Percentiles rank a stretch among this genome's conserved stretches.
Conservation (phyloP, 2,888 invertebrate genomes). For the Parnassius glacialis region DNA sequence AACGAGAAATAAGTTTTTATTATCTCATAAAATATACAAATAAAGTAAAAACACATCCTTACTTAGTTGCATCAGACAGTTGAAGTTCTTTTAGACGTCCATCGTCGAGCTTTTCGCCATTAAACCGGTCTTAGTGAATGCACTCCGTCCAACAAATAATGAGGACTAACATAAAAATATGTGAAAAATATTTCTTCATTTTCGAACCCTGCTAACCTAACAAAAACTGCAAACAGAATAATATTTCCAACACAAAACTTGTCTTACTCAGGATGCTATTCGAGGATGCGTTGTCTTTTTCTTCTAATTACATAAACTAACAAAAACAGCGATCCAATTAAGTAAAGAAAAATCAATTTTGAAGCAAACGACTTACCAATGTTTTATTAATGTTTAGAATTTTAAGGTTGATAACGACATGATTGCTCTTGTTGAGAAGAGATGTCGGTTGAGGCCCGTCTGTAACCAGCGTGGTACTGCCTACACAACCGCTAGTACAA, state of each 20-base stretch:
- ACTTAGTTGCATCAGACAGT: slow-evolving; percentile 46
- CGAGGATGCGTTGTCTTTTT: not conserved
- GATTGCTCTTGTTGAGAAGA: too few species aligned
- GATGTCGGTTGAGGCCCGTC: too few species aligned
- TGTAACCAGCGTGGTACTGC: too few species aligned
- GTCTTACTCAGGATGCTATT: not conserved
- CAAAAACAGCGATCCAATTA: too few species aligned
- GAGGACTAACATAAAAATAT: slow-evolving; percentile 9
- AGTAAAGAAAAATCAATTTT: too few species aligned
- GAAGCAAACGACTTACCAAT: too few species aligned
- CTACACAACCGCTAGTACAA: too few species aligned
- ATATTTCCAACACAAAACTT: not conserved
- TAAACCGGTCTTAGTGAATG: slow-evolving; percentile 50
- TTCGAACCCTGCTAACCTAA: not conserved
- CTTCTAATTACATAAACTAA: slow-evolving; percentile 5
- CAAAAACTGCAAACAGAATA: slow-evolving; percentile 9
- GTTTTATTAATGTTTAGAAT: too few species aligned
- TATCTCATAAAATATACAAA: too few species aligned
- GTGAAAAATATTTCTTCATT: slow-evolving; percentile 16
- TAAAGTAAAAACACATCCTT: slow-evolving; percentile 33
- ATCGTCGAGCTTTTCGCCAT: slow-evolving; percentile 50
- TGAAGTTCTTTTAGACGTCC: slow-evolving; percentile 40
- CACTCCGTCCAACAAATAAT: slow-evolving; percentile 13
- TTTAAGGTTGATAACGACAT: too few species aligned
- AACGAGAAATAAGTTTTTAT: too few species aligned